Evolutionary conservation across 2,113 vertebrate genomes (phyloP).

Genomic region (Otus sunia): DNA sequence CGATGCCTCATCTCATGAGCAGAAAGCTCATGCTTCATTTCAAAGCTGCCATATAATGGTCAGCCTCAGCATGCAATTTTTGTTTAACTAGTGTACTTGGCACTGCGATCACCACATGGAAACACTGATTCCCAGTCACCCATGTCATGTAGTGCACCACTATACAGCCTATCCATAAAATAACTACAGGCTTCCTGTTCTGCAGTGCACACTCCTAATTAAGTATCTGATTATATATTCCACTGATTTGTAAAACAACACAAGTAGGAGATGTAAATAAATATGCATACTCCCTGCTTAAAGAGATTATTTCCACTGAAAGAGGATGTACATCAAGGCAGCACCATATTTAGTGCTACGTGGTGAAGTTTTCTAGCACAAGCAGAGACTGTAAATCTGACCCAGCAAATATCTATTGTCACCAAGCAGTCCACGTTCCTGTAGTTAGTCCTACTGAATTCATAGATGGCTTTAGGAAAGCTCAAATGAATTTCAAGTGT

Average conservation of each 20-base stretch:
- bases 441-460: background rate
- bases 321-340: background rate
- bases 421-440: background rate
- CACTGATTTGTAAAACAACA: background rate
- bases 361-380: background rate
- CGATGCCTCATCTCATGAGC: background rate
- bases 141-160: background rate
- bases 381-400: background rate
- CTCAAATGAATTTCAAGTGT: background rate
- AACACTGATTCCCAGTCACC: background rate
- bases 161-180: background rate
- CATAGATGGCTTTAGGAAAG: background rate
- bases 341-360: background rate
- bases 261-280: background rate
- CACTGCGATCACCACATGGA: background rate
- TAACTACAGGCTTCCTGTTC: background rate
- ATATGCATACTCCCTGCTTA: background rate
- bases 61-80: conserved; percentile 6
- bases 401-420: background rate
- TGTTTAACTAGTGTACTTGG: conserved; percentile 27
- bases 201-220: background rate
- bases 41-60: background rate
- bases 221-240: background rate
- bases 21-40: conserved; percentile 44
- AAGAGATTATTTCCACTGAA: background rate